Base-by-base conservation (phyloP, 53 echinoderm and acorn worm genomes). In the Crossaster papposus region DNA sequence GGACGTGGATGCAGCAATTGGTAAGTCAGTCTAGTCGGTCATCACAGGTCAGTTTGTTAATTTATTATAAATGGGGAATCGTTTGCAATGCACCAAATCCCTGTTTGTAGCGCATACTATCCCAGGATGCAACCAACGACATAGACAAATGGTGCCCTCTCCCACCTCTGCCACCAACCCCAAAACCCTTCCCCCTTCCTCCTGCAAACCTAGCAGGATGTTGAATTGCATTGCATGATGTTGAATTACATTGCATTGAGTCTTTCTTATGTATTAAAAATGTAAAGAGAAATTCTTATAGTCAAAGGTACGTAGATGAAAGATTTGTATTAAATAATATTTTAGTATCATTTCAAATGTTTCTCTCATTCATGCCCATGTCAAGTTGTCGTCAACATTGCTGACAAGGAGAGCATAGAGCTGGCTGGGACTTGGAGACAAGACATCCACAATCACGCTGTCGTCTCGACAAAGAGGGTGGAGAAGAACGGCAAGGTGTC, bases 1-100 rank as follows among this genome's bases (percentile, higher is more conserved):
- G 85, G 94, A 97, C 91, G 97, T 97, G 6, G 97, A 97, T 92
- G 97, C 97, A 35, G 97, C 95, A 14, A 95, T 97, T 35, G 95
- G 97, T 97, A 91, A 51, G 92, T 71, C 35, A 4, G 17, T 62
- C 29, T 55, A 26, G 4, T 2, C 10, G 26, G 31, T 87, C 17
- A 75, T 1, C 44, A 44, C 44, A 7, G 9, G 44, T 44, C 44
- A 1, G 44, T 44, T 9, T 7, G 38, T 38, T 9, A 44, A 44
- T 5, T 44, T 9, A 44, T 0, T 44, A 44, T n/a, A n/a, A n/a
- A n/a, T n/a, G n/a, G n/a, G n/a, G n/a, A n/a, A n/a, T n/a, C n/a
- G n/a, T n/a, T n/a, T n/a, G n/a, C n/a, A n/a, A n/a, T n/a, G n/a
- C n/a, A n/a, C n/a, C n/a, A n/a, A n/a, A n/a, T n/a, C n/a, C n/a